Evolutionary conservation across 2,888 invertebrate species (phyloP).

Genomic region (Carabus problematicus): DNA sequence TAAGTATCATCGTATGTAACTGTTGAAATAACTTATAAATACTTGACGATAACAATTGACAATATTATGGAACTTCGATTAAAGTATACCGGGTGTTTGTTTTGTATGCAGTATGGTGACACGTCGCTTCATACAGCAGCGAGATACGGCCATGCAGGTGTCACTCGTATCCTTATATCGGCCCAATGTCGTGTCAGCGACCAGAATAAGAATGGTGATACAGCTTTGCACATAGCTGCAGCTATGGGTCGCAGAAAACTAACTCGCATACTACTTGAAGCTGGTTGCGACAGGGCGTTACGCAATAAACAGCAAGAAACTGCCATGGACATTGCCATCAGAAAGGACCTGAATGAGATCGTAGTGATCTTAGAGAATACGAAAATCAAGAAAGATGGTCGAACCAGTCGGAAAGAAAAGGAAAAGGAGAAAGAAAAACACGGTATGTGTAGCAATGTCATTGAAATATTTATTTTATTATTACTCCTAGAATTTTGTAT

Average conservation of each 20-base stretch:
- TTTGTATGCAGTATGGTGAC: constrained; percentile 82
- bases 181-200: constrained; percentile 80
- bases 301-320: constrained; percentile 90
- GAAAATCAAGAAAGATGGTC: constrained; percentile 44
- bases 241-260: constrained; percentile 93
- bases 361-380: constrained; percentile 75
- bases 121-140: constrained; percentile 94
- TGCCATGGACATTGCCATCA: constrained; percentile 84
- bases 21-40: no score
- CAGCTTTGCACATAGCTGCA: constrained; percentile 90
- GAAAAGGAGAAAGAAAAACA: constrained; percentile 58
- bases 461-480: no score
- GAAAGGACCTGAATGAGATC: constrained; percentile 88
- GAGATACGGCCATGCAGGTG: constrained; percentile 95
- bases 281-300: constrained; percentile 75
- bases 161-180: constrained; percentile 90
- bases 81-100: not conserved
- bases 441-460: constrained; percentile 35
- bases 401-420: constrained; percentile 57
- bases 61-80: constrained; percentile 8
- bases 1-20: no score
- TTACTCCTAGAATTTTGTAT: no score
- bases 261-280: constrained; percentile 87
- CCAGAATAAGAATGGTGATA: constrained; percentile 96
- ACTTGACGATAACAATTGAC: not conserved